Base-by-base conservation (phyloP, 30 jellyfish, hydroid and myxozoan genomes). In the Aurelia sp. region DNA sequence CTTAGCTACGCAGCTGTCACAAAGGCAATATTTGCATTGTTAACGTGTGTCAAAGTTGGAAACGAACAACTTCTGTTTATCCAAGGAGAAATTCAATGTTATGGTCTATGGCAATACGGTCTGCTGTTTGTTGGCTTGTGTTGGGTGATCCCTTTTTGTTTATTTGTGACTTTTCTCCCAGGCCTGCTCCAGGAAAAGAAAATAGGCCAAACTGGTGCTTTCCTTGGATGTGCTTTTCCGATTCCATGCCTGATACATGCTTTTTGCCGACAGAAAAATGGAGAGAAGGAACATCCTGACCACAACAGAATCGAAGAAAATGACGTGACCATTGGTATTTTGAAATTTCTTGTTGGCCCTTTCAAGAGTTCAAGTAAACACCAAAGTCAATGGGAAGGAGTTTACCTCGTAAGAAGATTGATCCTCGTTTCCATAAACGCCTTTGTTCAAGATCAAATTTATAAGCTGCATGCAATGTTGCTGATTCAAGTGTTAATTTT, bases 21-120 rank as follows among this genome's bases (percentile, higher is more conserved):
- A 62, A 62, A 19, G 62, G 35, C 82, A 5, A 37, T 41, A 5
- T 62, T 72, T 59, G 37, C 30, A 8, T 22, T 73, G 81, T 4
- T 84, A 30, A 40, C 74, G 15, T 84, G 93, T 64, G 73, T 73
- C 15, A 58, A 19, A 12, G 50, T 70, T 55, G 64, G 62, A 18
- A 52, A 47, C 23, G 27, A 53, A 31, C 59, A 59, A 22, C 57
- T 51, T n/a, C 51, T 84, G 60, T 73, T 20, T 69, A 41, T 84
- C 8, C 93, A 84, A 62, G 93, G 88, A 55, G 63, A 48, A 57
- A 74, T 84, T 33, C 44, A 37, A 4, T 71, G 93, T 51, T 84
- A 55, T 66, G 23, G 31, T 62, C 10, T 44, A 33, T 84, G 93
- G 93, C 93, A 84, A 74, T 35, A 53, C 52, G 55, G 22, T n/a